Evolutionary conservation across 2,113 vertebrate genomes (phyloP), one percentile per base, ranked within the genome.

Genomic region (Semicossyphus pulcher): DNA sequence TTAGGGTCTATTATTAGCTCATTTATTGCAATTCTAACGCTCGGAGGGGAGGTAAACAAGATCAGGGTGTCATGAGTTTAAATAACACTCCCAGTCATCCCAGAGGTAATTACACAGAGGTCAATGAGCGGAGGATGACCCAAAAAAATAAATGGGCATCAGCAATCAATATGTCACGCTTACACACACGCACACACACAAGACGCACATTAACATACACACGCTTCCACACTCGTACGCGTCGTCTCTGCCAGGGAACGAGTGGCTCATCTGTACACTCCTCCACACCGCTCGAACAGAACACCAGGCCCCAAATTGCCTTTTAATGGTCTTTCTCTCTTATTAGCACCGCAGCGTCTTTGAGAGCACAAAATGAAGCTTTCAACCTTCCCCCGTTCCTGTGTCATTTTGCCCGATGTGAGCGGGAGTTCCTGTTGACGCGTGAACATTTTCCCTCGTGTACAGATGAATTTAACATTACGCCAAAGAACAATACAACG

Each of bases 261-360:
- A 20, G 64, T 62, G 56, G 75, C 70, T 85, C 78, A 91, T 86
- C 81, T 85, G 73, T 28, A 62, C 73, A 76, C 80, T 83, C 79
- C 76, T 80, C 81, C 42, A 37, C 69, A 71, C 73, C 78, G 65
- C 85, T 88, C 81, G 78, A 86, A 85, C 69, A 82, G 72, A 85
- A 81, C 74, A 71, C 49, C 18, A 66, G 78, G 67, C 63, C 67
- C n/a, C 62, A 92, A 88, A 93, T 92, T 79, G 81, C 89, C 89
- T 92, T 93, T 92, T 90, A 92, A 92, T 92, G 84, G 86, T 83
- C 76, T 86, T 44, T 79, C 71, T 59, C 70, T 73, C 62, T 72
- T 92, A 87, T 91, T 89, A 89, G 80, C 67, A 45, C n/a, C 0
- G 7, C 64, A 3, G 47, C 66, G 16, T 81, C 70, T 88, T 75